These are phyloP conservation scores for Crocidura indochinensis DNA, from an alignment of 2,797 vertebrate species.

Conservation along the genomic window DNA sequence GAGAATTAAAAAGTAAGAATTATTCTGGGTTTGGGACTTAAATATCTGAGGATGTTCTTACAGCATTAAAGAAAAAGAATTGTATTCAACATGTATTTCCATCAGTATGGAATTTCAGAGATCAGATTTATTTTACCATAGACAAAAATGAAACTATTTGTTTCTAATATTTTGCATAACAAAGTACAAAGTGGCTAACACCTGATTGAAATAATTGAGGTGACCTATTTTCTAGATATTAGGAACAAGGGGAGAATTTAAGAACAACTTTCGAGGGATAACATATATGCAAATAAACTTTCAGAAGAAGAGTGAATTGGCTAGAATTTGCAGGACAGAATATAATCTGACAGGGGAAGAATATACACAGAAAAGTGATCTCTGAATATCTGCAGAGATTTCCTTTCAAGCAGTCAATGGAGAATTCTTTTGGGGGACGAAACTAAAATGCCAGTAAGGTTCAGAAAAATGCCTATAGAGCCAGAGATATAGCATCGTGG, in stretches of 20 bases:
- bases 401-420: not conserved
- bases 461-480: too few species aligned
- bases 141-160: not conserved
- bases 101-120: not conserved
- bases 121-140: not conserved
- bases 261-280: not conserved
- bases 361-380: not conserved
- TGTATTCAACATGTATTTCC: not conserved
- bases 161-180: not conserved
- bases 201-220: not conserved
- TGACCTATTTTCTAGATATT: not conserved
- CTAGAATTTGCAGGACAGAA: not conserved
- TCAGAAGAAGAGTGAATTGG: not conserved
- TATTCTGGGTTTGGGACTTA: too few species aligned
- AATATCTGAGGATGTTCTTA: too few species aligned
- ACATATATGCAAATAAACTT: rapidly evolving
- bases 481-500: too few species aligned
- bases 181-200: not conserved
- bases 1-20: too few species aligned
- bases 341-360: not conserved
- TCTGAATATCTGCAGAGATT: not conserved
- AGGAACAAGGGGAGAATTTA: too few species aligned
- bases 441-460: too few species aligned
- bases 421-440: not conserved
- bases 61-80: too few species aligned